Percentiles rank a stretch among this genome's conserved stretches.
phyloP scores from a whole-genome alignment of 2,888 invertebrate genomes.

The Meiosimyza decipiens region DNA sequence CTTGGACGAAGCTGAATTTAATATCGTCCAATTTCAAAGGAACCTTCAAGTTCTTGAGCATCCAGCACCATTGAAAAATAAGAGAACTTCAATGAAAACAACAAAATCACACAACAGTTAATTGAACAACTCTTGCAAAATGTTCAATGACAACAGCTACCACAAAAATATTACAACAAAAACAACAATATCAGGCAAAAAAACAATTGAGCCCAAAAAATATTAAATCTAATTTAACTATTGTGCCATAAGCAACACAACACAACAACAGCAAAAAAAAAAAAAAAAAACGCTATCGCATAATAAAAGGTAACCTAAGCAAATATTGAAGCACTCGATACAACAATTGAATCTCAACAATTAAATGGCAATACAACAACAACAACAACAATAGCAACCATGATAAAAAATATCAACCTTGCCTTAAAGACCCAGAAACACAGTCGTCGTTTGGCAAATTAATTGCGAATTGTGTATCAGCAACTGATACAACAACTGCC shows the following conservation, averaged over 20 bases:
- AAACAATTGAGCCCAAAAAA: no score
- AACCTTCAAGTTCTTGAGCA: no score
- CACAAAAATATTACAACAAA: background rate
- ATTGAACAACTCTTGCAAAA: background rate
- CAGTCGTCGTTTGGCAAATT: background rate
- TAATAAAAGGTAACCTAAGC: background rate
- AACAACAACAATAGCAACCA: background rate
- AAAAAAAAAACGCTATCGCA: background rate
- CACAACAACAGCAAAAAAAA: conserved; percentile 29
- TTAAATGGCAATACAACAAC: conserved; percentile 9
- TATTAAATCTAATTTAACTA: no score
- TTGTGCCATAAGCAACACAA: no score
- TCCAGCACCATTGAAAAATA: no score
- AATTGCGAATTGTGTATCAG: conserved; percentile 4
- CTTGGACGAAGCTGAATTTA: no score
- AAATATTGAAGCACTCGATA: conserved; percentile 18
- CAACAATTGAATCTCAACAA: conserved; percentile 12
- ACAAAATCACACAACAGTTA: conserved; percentile 38
- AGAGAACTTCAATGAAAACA: no score
- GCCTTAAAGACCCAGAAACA: conserved; percentile 10
- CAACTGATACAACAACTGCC: conserved; percentile 6
- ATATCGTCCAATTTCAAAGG: no score
- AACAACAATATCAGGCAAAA: conserved; percentile 41
- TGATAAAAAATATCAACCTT: background rate
- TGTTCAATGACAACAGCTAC: background rate